Conservation (phyloP, 30 jellyfish, hydroid and myxozoan genomes). For the Hydractinia echinata region DNA sequence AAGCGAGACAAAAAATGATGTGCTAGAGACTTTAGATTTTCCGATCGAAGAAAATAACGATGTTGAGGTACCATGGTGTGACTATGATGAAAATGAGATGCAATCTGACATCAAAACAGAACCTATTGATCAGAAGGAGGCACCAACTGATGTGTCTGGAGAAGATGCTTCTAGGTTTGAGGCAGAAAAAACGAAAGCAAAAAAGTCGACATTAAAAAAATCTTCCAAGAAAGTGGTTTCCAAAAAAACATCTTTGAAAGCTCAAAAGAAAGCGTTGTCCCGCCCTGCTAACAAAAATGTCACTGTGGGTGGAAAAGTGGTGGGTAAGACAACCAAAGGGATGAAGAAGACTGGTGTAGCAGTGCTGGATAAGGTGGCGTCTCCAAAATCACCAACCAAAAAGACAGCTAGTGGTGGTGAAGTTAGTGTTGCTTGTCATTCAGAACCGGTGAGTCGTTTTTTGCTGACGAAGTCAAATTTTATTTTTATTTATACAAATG, state of each 20-base stretch:
- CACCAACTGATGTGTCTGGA: not conserved
- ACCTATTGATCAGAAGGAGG: not conserved
- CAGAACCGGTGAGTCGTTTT: not conserved
- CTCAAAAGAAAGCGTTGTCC: conserved; percentile 14
- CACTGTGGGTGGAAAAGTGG: conserved; percentile 35
- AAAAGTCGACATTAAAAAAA: not conserved
- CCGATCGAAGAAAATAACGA: conserved; percentile 7
- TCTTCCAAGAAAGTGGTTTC: not conserved
- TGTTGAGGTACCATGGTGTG: not conserved
- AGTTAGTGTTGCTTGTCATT: not conserved
- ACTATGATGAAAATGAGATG: not conserved
- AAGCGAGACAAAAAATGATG: not conserved
- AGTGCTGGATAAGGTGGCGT: not conserved
- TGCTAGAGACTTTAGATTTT: not conserved
- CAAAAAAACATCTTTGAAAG: conserved; percentile 6
- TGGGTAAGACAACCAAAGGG: conserved; percentile 40
- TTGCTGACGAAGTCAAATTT: too few species aligned
- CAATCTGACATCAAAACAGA: not conserved
- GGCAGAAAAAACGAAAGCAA: not conserved
- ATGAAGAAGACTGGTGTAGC: conserved; percentile 31
- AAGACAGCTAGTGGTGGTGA: not conserved
- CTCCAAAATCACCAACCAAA: conserved; percentile 11
- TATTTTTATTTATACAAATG: too few species aligned
- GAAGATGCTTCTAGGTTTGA: not conserved
- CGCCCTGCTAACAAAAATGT: conserved; percentile 24